Percentiles rank a stretch among this genome's conserved stretches.
phyloP scores from a whole-genome alignment of 2,113 vertebrate genomes.

The Tricholaema leucomelas region DNA sequence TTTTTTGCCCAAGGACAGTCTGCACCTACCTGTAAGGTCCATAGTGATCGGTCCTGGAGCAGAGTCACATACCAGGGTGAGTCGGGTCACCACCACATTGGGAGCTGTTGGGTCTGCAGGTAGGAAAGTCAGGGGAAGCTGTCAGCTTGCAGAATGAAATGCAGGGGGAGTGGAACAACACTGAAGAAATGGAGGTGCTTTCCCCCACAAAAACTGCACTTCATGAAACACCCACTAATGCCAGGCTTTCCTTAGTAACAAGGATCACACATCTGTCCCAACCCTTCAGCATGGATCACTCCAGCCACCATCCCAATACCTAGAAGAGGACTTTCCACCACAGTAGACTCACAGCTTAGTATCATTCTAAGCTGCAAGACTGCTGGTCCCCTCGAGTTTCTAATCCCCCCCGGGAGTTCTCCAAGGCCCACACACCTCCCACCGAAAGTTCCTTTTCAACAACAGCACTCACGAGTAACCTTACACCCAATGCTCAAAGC shows the following conservation, averaged over 20 bases:
- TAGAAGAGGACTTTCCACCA: neutral
- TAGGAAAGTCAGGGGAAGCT: neutral
- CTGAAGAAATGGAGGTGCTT: neutral
- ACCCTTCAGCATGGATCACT: neutral
- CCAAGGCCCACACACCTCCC: neutral
- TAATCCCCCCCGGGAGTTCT: neutral
- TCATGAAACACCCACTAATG: neutral
- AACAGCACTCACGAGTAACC: neutral
- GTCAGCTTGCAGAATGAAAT: neutral
- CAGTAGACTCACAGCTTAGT: neutral
- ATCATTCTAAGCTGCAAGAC: neutral
- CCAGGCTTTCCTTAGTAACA: neutral
- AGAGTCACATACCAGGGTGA: conserved; percentile 78
- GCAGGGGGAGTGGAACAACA: accelerated
- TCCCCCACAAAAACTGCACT: neutral
- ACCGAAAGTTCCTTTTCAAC: neutral
- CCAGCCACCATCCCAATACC: neutral
- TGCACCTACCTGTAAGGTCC: conserved; percentile 81
- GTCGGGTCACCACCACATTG: conserved; percentile 81
- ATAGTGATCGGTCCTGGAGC: conserved; percentile 82
- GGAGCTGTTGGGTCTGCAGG: conserved; percentile 78
- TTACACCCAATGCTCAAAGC: neutral
- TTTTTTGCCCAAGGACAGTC: neutral
- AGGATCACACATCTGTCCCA: neutral
- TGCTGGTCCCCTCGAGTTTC: neutral